phyloP scores from a whole-genome alignment of 1,140 invertebrate species.

The Anastrepha ludens region DNA sequence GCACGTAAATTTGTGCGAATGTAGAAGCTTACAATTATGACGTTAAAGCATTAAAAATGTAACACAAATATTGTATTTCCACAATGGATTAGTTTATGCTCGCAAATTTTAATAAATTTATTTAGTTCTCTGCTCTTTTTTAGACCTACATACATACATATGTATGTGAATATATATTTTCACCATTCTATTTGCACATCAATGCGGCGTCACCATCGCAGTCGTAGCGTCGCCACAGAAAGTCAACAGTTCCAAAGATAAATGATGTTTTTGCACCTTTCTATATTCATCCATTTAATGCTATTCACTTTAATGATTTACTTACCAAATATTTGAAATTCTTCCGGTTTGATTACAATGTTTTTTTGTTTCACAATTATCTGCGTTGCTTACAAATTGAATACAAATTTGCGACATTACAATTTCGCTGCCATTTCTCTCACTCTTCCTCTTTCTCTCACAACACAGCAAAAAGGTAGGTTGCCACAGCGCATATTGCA shows the following conservation, averaged over 20 bases:
- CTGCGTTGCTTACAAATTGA: not conserved
- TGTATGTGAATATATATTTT: too few species aligned
- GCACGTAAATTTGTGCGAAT: too few species aligned
- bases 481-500: not conserved
- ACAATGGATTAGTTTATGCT: too few species aligned
- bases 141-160: too few species aligned
- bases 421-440: not conserved
- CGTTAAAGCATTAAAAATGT: too few species aligned
- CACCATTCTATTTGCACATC: not conserved
- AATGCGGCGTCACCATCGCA: not conserved
- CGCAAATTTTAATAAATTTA: too few species aligned
- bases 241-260: not conserved
- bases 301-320: not conserved
- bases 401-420: constrained; percentile 1
- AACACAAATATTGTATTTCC: too few species aligned
- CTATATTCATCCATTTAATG: not conserved
- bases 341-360: not conserved
- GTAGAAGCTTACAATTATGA: too few species aligned
- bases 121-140: too few species aligned
- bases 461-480: not conserved
- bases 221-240: not conserved
- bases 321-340: not conserved
- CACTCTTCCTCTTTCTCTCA: not conserved
- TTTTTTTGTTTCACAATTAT: not conserved
- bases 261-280: not conserved